Base-by-base conservation (phyloP, 92 coral and sea anemone genomes). In the Palythoa grandis region DNA sequence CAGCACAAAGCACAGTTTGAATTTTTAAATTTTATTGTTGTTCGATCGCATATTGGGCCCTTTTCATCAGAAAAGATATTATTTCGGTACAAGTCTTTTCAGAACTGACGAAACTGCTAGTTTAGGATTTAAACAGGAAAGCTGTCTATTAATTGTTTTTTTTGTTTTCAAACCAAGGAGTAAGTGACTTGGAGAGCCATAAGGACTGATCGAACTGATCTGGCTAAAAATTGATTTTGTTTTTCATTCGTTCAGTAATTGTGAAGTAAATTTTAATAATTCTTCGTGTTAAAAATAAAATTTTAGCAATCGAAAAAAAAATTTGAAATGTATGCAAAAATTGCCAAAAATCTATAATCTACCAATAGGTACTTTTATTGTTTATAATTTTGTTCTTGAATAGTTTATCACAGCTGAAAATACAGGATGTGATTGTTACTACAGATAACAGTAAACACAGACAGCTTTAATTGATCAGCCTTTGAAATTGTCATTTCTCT, bases 391-490 rank as follows among this genome's bases (percentile, higher is more conserved):
- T 39, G 13, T 72, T 72, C 7, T 72, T 52, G 24, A 22, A 72
- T n/a, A 13, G 52, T 73, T 73, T 47, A 4, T 22, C 16, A 20
- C 77, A 73, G 77, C 77, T 73, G 77, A 73, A 71, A 40, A 43
- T 72, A 19, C 29, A 74, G n/a, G 3, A 19, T 4, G 10, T 4
- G 19, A 19, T 19, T 22, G 6, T 19, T 22, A 17, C 20, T 63
- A 22, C 11, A 63, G 7, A n/a, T 17, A 7, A 9, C 23, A 9
- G 69, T 63, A 63, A 20, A 63, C 2, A 63, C 2, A n/a, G 11
- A 63, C 10, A 3, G 16, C 29, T 19, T 4, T 20, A 63, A 17
- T 63, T 17, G 69, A n/a, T 5, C 29, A 63, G 61, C 61, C 19
- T 63, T 63, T 19, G 69, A 63, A 63, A 63, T 2, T n/a, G 25